Evolutionary conservation across 1,140 invertebrate species (phyloP).

Genomic region (Paralvinella palmiformis): DNA sequence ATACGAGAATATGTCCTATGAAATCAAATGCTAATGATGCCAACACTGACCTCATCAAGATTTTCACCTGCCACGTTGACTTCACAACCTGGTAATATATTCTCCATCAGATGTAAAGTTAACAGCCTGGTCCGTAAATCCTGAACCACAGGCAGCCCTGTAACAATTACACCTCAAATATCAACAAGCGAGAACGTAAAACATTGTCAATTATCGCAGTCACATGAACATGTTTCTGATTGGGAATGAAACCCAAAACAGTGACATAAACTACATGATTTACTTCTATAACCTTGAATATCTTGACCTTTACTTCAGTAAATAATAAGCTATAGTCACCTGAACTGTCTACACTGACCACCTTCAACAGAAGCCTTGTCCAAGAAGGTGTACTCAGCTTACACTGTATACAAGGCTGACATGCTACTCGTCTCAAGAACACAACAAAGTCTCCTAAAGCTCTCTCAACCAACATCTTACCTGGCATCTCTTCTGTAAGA

Average conservation of each 20-base stretch:
- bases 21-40: background rate
- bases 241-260: too few relatives aligned
- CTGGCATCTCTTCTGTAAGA: too few relatives aligned
- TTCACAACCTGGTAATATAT: conserved; percentile 50
- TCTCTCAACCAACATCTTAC: too few relatives aligned
- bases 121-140: conserved; percentile 55
- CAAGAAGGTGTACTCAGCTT: conserved; percentile 52
- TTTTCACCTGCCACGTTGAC: conserved; percentile 36
- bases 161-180: too few relatives aligned
- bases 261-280: too few relatives aligned
- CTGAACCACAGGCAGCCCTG: conserved; percentile 37
- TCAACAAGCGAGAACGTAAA: too few relatives aligned
- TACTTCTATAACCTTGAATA: too few relatives aligned
- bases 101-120: conserved; percentile 55
- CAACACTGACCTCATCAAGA: conserved; percentile 16
- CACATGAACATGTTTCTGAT: too few relatives aligned
- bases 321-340: too few relatives aligned
- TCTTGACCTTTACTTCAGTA: too few relatives aligned
- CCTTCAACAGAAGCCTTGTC: conserved; percentile 52
- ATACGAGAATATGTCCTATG: too few relatives aligned
- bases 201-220: too few relatives aligned
- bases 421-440: conserved; percentile 56
- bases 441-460: conserved; percentile 57
- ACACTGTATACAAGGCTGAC: conserved; percentile 48
- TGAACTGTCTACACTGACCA: conserved; percentile 40